phyloP scores from a whole-genome alignment of 2,113 vertebrate species.

The Xerus inauris region DNA sequence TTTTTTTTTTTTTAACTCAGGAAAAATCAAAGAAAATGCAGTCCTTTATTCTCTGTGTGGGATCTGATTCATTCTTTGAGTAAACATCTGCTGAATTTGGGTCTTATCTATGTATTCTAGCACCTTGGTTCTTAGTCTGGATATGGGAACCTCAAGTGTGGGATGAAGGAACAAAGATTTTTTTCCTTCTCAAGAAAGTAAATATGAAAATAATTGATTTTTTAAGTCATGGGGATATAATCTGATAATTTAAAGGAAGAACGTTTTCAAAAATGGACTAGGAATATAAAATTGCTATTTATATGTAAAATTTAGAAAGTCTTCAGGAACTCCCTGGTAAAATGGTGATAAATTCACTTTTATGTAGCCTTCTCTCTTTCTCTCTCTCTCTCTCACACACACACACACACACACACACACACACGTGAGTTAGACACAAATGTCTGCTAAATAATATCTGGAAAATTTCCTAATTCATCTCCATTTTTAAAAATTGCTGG shows the following conservation, averaged over 20 bases:
- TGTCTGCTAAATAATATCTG: neutral
- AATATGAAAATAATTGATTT: neutral
- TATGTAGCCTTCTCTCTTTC: neutral
- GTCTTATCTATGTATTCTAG: neutral
- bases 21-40: conserved; percentile 16
- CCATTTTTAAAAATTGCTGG: conserved; percentile 13
- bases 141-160: neutral
- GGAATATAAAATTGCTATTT: conserved; percentile 8
- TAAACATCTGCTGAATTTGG: neutral
- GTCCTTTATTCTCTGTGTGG: neutral
- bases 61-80: neutral
- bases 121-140: neutral
- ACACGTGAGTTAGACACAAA: neutral
- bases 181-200: conserved; percentile 49
- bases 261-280: neutral
- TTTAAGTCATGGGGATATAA: neutral
- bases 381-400: neutral
- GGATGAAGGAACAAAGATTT: neutral
- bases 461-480: neutral
- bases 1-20: neutral
- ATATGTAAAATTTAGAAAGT: conserved; percentile 25
- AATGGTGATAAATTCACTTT: conserved; percentile 15
- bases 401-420: neutral
- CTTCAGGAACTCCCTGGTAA: neutral
- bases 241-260: neutral